These are phyloP conservation scores for Leptinotarsa rubiginosa DNA, from an alignment of 2,888 invertebrate genomes.

Conservation along the genomic window DNA sequence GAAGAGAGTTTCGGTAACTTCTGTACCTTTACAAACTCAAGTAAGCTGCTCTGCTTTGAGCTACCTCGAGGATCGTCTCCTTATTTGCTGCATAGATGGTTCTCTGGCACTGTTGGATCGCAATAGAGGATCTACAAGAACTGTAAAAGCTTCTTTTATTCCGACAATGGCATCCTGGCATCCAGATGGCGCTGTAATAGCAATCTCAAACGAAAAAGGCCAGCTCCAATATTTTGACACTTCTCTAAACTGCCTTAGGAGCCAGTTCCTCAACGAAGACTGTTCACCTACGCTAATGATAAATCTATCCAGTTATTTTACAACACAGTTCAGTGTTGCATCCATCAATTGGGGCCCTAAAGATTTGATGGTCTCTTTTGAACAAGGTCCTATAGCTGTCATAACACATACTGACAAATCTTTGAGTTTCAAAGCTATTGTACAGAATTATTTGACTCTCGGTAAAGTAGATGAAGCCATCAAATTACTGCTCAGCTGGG, in stretches of 20 bases:
- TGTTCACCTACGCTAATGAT: constrained; percentile 72
- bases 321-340: constrained; percentile 59
- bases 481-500: constrained; percentile 74
- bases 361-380: constrained; percentile 71
- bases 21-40: constrained; percentile 78
- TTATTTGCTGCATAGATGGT: constrained; percentile 88
- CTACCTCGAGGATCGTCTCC: constrained; percentile 77
- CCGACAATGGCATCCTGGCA: constrained; percentile 80
- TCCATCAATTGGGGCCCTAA: constrained; percentile 61
- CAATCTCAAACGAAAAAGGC: constrained; percentile 77
- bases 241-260: constrained; percentile 75
- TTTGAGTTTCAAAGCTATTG: constrained; percentile 56
- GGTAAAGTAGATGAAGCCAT: constrained; percentile 78
- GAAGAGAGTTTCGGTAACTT: constrained; percentile 75
- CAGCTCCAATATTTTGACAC: constrained; percentile 83
- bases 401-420: constrained; percentile 59
- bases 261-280: constrained; percentile 77
- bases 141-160: constrained; percentile 84
- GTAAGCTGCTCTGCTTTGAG: constrained; percentile 77
- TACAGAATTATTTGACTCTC: constrained; percentile 72
- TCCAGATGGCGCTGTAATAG: constrained; percentile 75
- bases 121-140: constrained; percentile 78
- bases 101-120: constrained; percentile 85
- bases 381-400: constrained; percentile 71
- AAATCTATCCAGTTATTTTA: constrained; percentile 74